Evolutionary conservation across 2,888 invertebrate species (phyloP), one percentile per base, ranked within the genome.

Genomic region (Trissonchulus latispiculum): DNA sequence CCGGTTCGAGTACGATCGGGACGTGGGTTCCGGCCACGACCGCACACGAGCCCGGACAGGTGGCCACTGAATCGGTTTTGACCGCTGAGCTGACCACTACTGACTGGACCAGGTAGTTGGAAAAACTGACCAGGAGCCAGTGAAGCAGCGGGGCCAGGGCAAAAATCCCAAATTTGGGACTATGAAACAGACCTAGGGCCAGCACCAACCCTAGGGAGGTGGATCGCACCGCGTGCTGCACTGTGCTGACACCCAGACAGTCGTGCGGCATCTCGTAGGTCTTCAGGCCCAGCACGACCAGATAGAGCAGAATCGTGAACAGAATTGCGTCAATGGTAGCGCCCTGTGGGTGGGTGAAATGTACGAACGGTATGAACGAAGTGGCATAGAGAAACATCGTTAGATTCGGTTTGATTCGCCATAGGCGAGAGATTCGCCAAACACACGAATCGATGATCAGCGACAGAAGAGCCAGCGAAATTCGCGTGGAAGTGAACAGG

Each of bases 331-430:
- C 68, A 2, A 68, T 2, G 31, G 33, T 8, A 68, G 8, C 29
- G 3, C 32, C 15, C 8, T 8, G 35, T 28, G 28, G 18, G 2
- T 15, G 35, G 3, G 68, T 32, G 31, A 68, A 68, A 15, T 32
- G 35, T 3, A 68, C 68, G 28, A 18, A 68, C 2, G 68, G 68
- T 3, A 68, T 33, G 68, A 8, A 15, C 68, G 68, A 68, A 8
- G 31, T 32, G 31, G 32, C 31, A n/a, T 68, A 68, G 35, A 68
- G 3, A n/a, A 33, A 29, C 68, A 68, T 68, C 3, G 3, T 33
- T 3, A 68, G 31, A 32, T 68, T 68, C 3, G 68, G 68, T 32
- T 68, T 68, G 31, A 68, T 68, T 15, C 68, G 31, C 68, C 68
- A 68, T 3, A 32, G 2, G 15, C 68, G 31, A 8, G 68, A 31